phyloP scores from a whole-genome alignment of 2,113 vertebrate species.

The Proteles cristata region DNA sequence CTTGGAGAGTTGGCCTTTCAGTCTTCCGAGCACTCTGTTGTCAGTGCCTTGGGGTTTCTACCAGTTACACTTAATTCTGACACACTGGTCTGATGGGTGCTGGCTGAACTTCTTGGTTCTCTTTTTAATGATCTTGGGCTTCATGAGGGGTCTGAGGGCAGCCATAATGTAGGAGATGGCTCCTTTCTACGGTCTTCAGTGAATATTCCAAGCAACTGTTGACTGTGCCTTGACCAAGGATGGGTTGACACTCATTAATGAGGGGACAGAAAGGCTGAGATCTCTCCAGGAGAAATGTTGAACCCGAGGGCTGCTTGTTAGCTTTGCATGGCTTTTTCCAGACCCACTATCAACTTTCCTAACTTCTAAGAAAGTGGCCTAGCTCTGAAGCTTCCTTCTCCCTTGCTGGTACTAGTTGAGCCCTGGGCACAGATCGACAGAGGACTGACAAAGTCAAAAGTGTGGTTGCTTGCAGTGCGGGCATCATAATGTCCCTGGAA shows the following conservation, averaged over 20 bases:
- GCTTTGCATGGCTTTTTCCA: neutral
- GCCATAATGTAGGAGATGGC: neutral
- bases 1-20: neutral
- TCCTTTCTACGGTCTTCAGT: neutral
- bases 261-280: rapidly evolving
- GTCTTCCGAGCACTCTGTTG: neutral
- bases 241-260: rapidly evolving
- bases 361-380: neutral
- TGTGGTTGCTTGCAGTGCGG: rapidly evolving
- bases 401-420: rapidly evolving
- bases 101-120: neutral
- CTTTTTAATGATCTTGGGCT: neutral
- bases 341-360: neutral
- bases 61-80: neutral
- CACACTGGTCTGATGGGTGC: neutral
- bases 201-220: no score
- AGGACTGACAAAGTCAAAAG: rapidly evolving
- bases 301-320: neutral
- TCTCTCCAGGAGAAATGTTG: rapidly evolving
- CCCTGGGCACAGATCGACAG: neutral
- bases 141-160: neutral
- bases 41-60: neutral
- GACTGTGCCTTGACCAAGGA: neutral
- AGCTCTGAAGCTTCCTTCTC: neutral
- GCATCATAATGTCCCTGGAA: neutral